Evolutionary conservation across 1,140 invertebrate species (phyloP).

Genomic region (Drosophila oshimai): DNA sequence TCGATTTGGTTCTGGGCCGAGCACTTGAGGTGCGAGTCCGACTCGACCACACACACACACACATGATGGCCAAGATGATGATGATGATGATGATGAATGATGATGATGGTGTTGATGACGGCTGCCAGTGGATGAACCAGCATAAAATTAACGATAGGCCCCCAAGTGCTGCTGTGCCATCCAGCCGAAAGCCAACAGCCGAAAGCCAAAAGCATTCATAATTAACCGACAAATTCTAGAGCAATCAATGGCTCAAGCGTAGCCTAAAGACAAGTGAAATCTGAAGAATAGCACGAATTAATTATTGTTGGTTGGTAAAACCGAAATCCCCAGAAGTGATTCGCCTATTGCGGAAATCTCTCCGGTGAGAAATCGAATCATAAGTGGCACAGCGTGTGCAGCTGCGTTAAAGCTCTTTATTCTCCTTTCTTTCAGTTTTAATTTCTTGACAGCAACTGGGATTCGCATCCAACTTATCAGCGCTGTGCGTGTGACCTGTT

Average conservation of each 20-base stretch:
- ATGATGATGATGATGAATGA: neutral
- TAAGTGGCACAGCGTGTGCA: conserved; percentile 62
- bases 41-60: conserved; percentile 60
- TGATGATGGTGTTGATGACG: conserved; percentile 4
- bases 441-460: conserved; percentile 1
- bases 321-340: conserved; percentile 22
- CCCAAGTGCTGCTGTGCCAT: conserved; percentile 19
- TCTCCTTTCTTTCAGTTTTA: conserved; percentile 7
- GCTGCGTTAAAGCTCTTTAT: conserved; percentile 17
- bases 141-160: conserved; percentile 48
- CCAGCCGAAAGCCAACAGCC: conserved; percentile 24
- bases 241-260: conserved; percentile 57
- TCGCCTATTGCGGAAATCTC: conserved; percentile 30
- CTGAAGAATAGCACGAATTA: conserved; percentile 58
- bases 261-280: conserved; percentile 74
- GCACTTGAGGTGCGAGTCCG: conserved; percentile 51
- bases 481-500: conserved; percentile 66
- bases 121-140: conserved; percentile 48
- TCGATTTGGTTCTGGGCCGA: conserved; percentile 25
- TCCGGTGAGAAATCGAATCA: conserved; percentile 52
- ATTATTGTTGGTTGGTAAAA: conserved; percentile 41
- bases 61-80: neutral
- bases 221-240: conserved; percentile 75
- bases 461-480: conserved; percentile 24
- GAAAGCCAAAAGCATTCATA: too few relatives aligned